Conservation (phyloP, 2,888 invertebrate species). For the Morpho helenor region DNA sequence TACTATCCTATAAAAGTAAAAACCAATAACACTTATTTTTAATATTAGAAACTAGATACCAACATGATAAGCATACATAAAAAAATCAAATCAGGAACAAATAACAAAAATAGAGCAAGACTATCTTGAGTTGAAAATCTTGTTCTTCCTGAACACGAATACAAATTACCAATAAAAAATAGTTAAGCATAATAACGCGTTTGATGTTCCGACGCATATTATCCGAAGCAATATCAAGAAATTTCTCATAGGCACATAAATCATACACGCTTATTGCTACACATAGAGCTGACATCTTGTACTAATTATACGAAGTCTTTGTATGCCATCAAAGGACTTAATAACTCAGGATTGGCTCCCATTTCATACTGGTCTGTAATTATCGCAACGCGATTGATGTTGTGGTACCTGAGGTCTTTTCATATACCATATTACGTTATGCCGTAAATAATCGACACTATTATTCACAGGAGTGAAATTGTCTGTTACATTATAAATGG, state of each 20-base stretch:
- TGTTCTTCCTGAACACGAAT: constrained; percentile 5
- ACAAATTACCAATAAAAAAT: constrained; percentile 6
- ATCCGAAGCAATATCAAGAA: constrained; percentile 14
- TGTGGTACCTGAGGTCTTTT: constrained; percentile 2
- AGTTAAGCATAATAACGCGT: constrained; percentile 3
- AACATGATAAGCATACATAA: too few species aligned
- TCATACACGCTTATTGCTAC: constrained; percentile 29
- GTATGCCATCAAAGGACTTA: constrained; percentile 30
- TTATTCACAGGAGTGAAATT: too few species aligned
- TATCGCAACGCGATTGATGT: constrained; percentile 13
- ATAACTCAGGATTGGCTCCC: constrained; percentile 17
- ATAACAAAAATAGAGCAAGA: too few species aligned
- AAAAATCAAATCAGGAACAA: too few species aligned
- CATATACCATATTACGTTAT: constrained; percentile 5
- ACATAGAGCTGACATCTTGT: constrained; percentile 22
- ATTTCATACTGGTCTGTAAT: constrained; percentile 17
- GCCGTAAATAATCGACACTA: neutral
- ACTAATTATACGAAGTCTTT: constrained; percentile 31
- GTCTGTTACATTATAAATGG: too few species aligned
- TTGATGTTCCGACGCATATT: constrained; percentile 17
- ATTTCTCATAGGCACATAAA: constrained; percentile 26
- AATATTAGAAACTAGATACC: too few species aligned
- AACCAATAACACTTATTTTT: too few species aligned
- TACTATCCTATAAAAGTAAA: too few species aligned
- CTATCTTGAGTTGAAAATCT: neutral